These are phyloP conservation scores for Drosophila histrio DNA, from an alignment of 2,888 invertebrate species.

Conservation along the genomic window DNA sequence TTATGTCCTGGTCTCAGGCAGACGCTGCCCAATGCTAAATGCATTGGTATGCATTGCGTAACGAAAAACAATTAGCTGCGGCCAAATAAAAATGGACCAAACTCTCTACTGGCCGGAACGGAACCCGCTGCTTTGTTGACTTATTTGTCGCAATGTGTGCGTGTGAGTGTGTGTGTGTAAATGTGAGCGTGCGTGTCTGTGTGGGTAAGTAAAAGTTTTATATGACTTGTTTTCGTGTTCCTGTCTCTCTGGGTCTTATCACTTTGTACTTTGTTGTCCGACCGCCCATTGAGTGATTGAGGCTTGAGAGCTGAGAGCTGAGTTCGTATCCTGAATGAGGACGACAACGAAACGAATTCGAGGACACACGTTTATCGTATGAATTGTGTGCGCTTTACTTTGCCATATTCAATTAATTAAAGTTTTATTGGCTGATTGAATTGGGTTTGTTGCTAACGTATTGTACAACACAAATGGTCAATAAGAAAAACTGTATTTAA, in stretches of 20 bases:
- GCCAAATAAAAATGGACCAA: conserved; percentile 64
- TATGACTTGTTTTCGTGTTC: conserved; percentile 60
- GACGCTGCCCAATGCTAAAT: conserved; percentile 57
- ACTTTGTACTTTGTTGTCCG: conserved; percentile 63
- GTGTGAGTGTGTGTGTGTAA: conserved; percentile 17
- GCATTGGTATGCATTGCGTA: conserved; percentile 78
- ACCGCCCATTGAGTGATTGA: conserved; percentile 59
- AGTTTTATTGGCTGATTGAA: conserved; percentile 64
- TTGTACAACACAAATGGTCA: conserved; percentile 11
- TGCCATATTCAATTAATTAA: conserved; percentile 69
- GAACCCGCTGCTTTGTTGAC: conserved; percentile 28
- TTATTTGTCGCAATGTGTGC: conserved; percentile 13
- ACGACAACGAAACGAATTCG: conserved; percentile 14
- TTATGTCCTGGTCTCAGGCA: conserved; percentile 56
- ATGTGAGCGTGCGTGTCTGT: conserved; percentile 14
- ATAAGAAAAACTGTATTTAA: conserved; percentile 37
- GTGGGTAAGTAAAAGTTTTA: conserved; percentile 55
- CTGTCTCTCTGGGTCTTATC: conserved; percentile 58
- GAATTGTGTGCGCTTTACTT: conserved; percentile 50
- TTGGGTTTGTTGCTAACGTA: conserved; percentile 1
- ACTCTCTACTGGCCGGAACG: conserved; percentile 25
- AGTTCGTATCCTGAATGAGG: conserved; percentile 40
- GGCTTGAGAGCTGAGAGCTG: conserved; percentile 41
- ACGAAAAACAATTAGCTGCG: conserved; percentile 77
- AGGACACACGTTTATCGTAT: conserved; percentile 28